These are phyloP conservation scores for Ips nitidus DNA, from an alignment of 1,140 invertebrate genomes.

Conservation along the genomic window DNA sequence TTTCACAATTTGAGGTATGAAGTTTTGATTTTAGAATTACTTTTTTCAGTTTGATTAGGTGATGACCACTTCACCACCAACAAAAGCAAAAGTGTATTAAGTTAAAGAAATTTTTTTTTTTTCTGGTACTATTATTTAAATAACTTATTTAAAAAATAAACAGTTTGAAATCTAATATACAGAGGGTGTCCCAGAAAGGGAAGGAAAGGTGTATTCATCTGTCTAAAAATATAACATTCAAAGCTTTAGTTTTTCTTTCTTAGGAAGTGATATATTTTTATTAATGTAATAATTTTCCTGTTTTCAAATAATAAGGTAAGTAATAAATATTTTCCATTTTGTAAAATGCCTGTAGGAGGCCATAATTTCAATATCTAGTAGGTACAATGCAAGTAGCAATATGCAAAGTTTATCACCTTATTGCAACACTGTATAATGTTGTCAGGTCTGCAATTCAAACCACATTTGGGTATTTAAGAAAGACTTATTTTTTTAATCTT, in stretches of 20 bases:
- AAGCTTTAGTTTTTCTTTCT: too few relatives aligned
- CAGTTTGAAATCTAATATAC: too few relatives aligned
- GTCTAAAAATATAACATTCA: too few relatives aligned
- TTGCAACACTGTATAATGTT: neutral
- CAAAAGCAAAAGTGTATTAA: too few relatives aligned
- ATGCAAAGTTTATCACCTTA: neutral
- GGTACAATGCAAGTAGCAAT: neutral
- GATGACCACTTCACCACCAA: too few relatives aligned
- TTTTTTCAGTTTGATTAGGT: neutral
- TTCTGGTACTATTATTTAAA: too few relatives aligned
- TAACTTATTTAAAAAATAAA: too few relatives aligned
- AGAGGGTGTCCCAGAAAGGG: too few relatives aligned
- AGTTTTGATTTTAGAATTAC: conserved; percentile 42
- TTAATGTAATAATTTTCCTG: too few relatives aligned
- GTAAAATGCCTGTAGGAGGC: neutral
- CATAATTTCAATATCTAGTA: neutral
- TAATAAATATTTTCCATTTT: neutral
- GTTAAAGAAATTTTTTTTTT: too few relatives aligned
- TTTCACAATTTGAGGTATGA: conserved; percentile 60
- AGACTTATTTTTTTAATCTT: neutral
- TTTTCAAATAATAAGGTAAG: neutral
- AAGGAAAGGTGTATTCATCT: too few relatives aligned
- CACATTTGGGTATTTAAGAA: neutral
- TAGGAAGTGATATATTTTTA: too few relatives aligned
- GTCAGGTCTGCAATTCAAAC: neutral